A percentile compares a stretch with the other conserved stretches of the same genome.
Evolutionary conservation across 2,113 vertebrate species (phyloP).

Genomic region (Ia io): DNA sequence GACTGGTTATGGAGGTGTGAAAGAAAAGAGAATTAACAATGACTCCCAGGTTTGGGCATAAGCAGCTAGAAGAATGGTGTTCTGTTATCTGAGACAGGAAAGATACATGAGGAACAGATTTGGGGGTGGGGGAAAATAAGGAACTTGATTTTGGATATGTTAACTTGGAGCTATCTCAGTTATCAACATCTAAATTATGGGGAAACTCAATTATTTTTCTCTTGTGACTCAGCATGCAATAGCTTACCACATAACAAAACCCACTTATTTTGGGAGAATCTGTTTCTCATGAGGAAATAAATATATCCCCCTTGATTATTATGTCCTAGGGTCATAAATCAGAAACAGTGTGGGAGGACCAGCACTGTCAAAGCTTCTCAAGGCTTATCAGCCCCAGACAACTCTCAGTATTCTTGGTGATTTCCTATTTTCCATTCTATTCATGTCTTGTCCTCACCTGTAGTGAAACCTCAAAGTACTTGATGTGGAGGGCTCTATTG

Average conservation of each 20-base stretch:
- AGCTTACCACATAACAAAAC: neutral
- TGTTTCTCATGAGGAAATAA: neutral
- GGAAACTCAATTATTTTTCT: neutral
- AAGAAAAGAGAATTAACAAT: neutral
- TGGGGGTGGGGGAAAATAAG: neutral
- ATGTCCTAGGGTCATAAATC: neutral
- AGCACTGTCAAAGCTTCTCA: neutral
- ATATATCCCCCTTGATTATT: neutral
- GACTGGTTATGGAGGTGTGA: neutral
- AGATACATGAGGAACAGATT: neutral
- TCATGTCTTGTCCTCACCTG: neutral
- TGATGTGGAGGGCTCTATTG: neutral
- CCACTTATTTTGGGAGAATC: neutral
- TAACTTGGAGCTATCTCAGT: neutral
- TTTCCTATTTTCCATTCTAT: neutral
- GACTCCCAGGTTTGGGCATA: neutral
- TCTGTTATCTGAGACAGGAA: neutral
- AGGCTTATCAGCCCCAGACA: neutral
- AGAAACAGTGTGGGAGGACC: neutral
- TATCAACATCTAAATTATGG: neutral
- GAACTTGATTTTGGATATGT: neutral
- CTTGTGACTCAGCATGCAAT: neutral
- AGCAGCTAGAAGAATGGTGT: neutral
- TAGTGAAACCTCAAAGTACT: neutral
- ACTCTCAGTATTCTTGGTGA: neutral